Conservation (phyloP, 2,113 vertebrate genomes). For the Oreochromis niloticus region DNA sequence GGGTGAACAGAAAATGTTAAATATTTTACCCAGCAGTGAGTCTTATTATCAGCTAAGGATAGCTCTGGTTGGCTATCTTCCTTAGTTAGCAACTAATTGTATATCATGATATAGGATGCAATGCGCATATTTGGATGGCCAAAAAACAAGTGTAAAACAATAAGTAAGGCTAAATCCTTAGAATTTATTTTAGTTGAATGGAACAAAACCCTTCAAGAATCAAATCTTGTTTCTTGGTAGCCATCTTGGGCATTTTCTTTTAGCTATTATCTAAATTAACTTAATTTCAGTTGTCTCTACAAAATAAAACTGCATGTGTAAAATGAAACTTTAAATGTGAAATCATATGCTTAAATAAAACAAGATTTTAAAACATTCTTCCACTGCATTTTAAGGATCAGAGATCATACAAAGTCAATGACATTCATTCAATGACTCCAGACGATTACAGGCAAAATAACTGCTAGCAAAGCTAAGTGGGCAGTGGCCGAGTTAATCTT, state of each 20-base stretch:
- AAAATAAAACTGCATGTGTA: no score
- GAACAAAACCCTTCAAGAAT: background rate
- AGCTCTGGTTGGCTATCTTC: background rate
- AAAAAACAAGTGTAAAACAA: background rate
- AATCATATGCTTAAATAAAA: background rate
- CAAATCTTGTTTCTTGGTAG: background rate
- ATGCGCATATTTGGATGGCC: background rate
- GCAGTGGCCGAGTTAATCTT: rapidly evolving
- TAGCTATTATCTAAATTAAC: background rate
- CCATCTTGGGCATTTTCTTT: background rate
- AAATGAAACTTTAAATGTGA: background rate
- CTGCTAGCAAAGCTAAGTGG: background rate
- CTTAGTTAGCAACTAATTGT: background rate
- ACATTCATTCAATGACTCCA: background rate
- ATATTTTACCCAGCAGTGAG: background rate
- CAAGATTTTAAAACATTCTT: background rate
- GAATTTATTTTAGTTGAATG: background rate
- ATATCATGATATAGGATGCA: background rate
- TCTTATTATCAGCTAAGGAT: background rate
- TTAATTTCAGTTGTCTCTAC: background rate
- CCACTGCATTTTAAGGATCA: no score
- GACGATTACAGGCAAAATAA: background rate
- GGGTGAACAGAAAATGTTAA: background rate
- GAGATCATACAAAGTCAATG: background rate
- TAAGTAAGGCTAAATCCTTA: background rate